Conservation (phyloP, 2,888 invertebrate species). For the Pseudoips prasinana region DNA sequence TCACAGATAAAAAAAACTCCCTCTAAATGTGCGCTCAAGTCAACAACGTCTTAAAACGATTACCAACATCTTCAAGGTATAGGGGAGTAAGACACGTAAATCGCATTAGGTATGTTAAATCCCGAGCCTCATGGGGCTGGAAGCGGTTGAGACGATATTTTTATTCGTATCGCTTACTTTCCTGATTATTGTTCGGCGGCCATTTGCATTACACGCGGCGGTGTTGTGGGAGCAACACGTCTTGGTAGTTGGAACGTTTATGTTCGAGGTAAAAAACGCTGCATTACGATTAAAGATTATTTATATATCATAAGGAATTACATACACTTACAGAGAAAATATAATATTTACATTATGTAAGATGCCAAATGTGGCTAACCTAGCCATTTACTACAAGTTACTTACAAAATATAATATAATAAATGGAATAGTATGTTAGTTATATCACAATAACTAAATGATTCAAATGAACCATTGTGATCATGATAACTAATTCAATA, state of each 20-base stretch:
- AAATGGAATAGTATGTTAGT: too few relatives aligned
- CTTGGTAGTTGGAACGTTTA: constrained; percentile 37
- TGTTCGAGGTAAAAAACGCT: neutral
- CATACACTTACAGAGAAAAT: too few relatives aligned
- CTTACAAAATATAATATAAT: too few relatives aligned
- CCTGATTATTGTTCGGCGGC: constrained; percentile 73
- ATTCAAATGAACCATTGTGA: too few relatives aligned
- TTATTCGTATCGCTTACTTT: constrained; percentile 81
- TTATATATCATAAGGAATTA: too few relatives aligned
- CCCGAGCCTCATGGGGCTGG: constrained; percentile 55
- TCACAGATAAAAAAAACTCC: constrained; percentile 33
- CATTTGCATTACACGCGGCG: constrained; percentile 67
- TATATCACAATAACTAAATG: too few relatives aligned
- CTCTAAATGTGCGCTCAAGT: constrained; percentile 49
- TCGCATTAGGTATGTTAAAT: constrained; percentile 81
- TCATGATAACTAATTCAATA: too few relatives aligned
- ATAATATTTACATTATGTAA: too few relatives aligned
- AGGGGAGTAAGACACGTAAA: constrained; percentile 72
- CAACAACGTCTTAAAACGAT: constrained; percentile 77
- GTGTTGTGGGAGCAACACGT: constrained; percentile 11
- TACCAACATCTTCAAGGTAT: constrained; percentile 62
- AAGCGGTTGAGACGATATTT: constrained; percentile 65
- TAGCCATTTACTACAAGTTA: too few relatives aligned
- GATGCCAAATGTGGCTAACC: too few relatives aligned
- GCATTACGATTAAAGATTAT: too few relatives aligned